These are phyloP conservation scores for Thomomys bottae DNA, from an alignment of 2,113 vertebrate genomes.

Conservation along the genomic window DNA sequence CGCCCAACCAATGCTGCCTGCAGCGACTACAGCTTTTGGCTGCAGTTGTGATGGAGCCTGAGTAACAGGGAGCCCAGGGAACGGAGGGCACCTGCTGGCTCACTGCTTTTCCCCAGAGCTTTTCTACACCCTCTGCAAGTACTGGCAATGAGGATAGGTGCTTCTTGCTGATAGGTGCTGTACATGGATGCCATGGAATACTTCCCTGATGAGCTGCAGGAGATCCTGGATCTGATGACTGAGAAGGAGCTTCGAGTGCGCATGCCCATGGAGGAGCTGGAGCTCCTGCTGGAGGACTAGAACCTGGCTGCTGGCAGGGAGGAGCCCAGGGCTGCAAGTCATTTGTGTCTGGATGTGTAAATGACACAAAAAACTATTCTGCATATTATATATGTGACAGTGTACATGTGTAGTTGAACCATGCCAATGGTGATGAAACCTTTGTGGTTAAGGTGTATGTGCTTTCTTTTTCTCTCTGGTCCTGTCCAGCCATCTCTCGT, in stretches of 20 bases:
- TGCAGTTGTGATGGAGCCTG: too few relatives aligned
- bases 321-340: not conserved
- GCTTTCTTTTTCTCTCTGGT: too few relatives aligned
- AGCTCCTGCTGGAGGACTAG: conserved; percentile 93
- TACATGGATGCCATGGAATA: conserved; percentile 93
- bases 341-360: not conserved
- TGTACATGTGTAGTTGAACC: not conserved
- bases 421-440: not conserved
- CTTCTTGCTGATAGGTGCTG: conserved; percentile 85
- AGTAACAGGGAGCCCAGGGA: not conserved
- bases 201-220: conserved; percentile 91
- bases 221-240: conserved; percentile 92
- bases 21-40: not conserved
- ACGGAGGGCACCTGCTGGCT: not conserved
- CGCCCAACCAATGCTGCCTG: not conserved
- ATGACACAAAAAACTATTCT: not conserved
- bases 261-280: conserved; percentile 93
- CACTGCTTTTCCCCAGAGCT: too few relatives aligned
- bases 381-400: conserved; percentile 46
- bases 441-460: not conserved
- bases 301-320: fast-evolving
- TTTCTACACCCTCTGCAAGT: fast-evolving
- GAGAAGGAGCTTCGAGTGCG: conserved; percentile 94
- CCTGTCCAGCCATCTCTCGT: not conserved
- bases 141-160: not conserved